These are phyloP conservation scores for Ahaetulla prasina DNA, from an alignment of 2,113 vertebrate genomes.

Conservation along the genomic window DNA sequence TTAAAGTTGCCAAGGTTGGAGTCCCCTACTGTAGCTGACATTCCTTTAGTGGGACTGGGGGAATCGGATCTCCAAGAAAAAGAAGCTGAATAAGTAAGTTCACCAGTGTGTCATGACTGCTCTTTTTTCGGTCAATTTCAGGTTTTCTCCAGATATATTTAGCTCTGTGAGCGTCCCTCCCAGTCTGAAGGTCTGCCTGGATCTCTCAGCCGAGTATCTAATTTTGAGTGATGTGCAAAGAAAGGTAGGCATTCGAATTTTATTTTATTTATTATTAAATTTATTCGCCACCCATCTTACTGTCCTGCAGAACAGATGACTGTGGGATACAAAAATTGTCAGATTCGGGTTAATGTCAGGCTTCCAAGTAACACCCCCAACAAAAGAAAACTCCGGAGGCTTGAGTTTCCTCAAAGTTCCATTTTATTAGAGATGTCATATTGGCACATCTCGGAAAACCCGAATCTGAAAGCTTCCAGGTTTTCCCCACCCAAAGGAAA, in stretches of 20 bases:
- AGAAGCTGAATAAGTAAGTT: not conserved
- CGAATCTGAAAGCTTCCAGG: no score
- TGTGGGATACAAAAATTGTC: not conserved
- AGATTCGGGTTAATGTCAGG: no score
- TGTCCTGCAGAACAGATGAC: not conserved
- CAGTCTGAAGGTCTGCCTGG: slow-evolving; percentile 91
- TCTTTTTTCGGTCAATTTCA: slow-evolving; percentile 47
- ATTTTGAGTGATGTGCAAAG: slow-evolving; percentile 94
- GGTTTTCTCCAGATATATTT: slow-evolving; percentile 91
- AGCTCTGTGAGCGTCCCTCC: slow-evolving; percentile 81
- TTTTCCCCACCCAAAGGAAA: no score
- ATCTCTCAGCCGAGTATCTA: slow-evolving; percentile 90
- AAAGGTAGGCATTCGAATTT: slow-evolving; percentile 75
- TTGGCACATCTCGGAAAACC: no score
- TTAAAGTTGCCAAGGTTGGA: no score
- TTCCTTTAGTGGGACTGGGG: not conserved
- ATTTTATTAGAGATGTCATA: no score
- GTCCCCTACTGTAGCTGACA: not conserved
- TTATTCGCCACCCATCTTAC: no score
- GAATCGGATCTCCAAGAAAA: not conserved
- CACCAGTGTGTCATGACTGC: not conserved
- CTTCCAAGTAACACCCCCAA: no score
- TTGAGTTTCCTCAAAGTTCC: no score
- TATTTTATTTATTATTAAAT: no score
- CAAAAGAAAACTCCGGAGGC: no score